Conservation (phyloP, 1,140 invertebrate species). For the Rhopalosiphum maidis region DNA sequence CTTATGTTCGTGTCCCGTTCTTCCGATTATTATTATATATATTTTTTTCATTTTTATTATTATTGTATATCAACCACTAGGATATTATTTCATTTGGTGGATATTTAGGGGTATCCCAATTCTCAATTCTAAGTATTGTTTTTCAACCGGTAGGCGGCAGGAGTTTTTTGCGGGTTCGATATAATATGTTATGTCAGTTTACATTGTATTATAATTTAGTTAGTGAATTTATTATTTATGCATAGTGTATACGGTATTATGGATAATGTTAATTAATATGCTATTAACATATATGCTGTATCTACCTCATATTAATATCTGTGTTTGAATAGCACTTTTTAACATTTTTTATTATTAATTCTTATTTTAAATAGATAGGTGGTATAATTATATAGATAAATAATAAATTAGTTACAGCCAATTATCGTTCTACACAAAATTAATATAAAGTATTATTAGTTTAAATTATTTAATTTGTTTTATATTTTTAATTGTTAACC, state of each 20-base stretch:
- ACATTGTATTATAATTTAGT: not conserved
- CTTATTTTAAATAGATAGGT: too few species aligned
- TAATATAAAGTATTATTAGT: too few species aligned
- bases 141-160: not conserved
- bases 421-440: too few species aligned
- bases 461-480: too few species aligned
- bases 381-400: too few species aligned
- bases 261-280: too few species aligned
- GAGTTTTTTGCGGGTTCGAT: not conserved
- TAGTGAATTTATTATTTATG: not conserved
- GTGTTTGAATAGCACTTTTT: too few species aligned
- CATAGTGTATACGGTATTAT: not conserved
- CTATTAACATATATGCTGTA: too few species aligned
- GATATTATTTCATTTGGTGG: conserved; percentile 30
- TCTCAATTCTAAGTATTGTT: not conserved
- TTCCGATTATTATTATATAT: conserved; percentile 38
- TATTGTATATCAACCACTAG: not conserved
- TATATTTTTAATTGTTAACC: too few species aligned
- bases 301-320: too few species aligned
- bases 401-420: too few species aligned
- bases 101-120: not conserved
- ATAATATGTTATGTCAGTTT: not conserved
- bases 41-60: conserved; percentile 45
- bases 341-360: too few species aligned
- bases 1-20: conserved; percentile 51